Percentiles rank a stretch among this genome's conserved stretches.
These are phyloP conservation scores for Clarias macrocephalus DNA, from an alignment of 2,113 vertebrate genomes.

Conservation along the genomic window DNA sequence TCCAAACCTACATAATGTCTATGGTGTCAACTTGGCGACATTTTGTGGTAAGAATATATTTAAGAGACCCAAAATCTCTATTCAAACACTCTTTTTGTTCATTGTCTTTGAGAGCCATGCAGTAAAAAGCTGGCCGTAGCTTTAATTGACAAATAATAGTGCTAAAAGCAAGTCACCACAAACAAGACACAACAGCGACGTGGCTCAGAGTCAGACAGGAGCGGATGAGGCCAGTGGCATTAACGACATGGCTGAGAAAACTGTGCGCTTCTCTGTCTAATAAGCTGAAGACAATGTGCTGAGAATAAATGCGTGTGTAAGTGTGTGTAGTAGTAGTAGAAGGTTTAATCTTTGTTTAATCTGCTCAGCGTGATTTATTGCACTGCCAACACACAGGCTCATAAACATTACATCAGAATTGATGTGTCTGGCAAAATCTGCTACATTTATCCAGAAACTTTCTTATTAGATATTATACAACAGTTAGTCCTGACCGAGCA, in stretches of 20 bases:
- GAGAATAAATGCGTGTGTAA: background rate
- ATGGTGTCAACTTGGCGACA: background rate
- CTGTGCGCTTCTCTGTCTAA: background rate
- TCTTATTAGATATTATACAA: background rate
- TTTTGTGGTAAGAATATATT: background rate
- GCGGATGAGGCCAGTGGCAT: background rate
- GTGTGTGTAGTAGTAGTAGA: background rate
- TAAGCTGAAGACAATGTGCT: background rate
- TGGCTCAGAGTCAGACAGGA: background rate
- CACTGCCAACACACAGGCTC: background rate
- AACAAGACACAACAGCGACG: background rate
- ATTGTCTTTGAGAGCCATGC: background rate
- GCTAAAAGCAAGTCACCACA: background rate
- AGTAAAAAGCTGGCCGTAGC: background rate
- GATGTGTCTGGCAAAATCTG: background rate
- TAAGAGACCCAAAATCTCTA: background rate
- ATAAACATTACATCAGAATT: background rate
- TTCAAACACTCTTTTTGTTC: background rate
- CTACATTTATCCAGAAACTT: background rate
- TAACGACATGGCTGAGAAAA: background rate
- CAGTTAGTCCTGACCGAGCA: background rate
- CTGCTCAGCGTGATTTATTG: background rate
- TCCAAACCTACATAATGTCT: background rate
- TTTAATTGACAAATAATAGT: background rate
- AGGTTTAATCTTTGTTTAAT: background rate